Base-by-base conservation (phyloP, 2,797 vertebrate genomes). In the Poeciliopsis presidionis region DNA sequence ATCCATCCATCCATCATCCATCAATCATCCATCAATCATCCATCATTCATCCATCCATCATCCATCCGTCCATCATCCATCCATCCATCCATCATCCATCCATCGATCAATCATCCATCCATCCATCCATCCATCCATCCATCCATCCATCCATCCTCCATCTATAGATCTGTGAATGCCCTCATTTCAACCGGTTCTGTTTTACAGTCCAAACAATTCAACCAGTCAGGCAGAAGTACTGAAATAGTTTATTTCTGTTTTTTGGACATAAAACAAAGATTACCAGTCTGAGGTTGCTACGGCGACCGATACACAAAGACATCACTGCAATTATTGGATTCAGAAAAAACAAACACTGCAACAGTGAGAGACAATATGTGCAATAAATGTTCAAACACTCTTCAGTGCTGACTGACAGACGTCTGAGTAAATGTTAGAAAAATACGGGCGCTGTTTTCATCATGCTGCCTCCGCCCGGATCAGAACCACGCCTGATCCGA, bases 221-320 rank as follows among this genome's bases (percentile, higher is more conserved):
- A 86, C 9, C 57, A 67, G 65, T 63, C 49, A 71, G 57, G 46
- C 78, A 72, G 88, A 90, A 86, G 88, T 92, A 92, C 28, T 94
- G 88, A 94, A 93, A 94, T 91, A 87, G 61, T 94, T 94, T 92
- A 91, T 93, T 93, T 88, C 83, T 88, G 78, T 53, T 77, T 75
- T 79, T 86, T 85, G 86, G 81, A 91, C 90, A 93, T 84, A 84
- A 93, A 93, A 87, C 93, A 91, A 91, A 91, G 79, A 89, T 88
- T 87, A 89, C 84, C 74, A 80, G 80, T 78, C 80, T 90, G 89
- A 91, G 57, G 13, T 80, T 81, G 87, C 85, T 90, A 90, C 90
- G 87, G 85, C 91, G 85, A 91, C 89, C 22, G 78, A 87, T 85
- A 94, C 92, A 93, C 83, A 9, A 88, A 70, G 90, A 93, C 90